phyloP scores from a whole-genome alignment of 2,888 invertebrate genomes.

The Drosophila vallismaia region DNA sequence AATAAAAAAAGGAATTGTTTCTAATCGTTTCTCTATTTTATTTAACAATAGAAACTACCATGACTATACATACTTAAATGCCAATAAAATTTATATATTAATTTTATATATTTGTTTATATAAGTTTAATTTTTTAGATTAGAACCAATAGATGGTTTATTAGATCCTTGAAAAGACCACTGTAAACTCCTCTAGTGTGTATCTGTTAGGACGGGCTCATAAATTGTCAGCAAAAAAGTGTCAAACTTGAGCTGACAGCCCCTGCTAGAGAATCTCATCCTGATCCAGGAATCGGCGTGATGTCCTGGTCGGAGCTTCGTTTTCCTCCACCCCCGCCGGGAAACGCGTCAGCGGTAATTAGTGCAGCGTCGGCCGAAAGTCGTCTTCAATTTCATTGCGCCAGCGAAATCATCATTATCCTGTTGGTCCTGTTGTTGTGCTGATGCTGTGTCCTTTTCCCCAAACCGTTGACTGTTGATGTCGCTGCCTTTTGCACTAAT shows the following conservation, averaged over 20 bases:
- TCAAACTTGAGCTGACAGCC: conserved; percentile 77
- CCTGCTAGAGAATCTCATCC: conserved; percentile 23
- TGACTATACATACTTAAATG: no score
- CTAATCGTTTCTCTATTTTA: no score
- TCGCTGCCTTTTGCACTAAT: conserved; percentile 63
- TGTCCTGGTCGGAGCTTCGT: conserved; percentile 10
- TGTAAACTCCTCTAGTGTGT: conserved; percentile 36
- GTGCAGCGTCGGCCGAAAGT: conserved; percentile 69
- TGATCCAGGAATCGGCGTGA: conserved; percentile 2
- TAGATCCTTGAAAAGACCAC: conserved; percentile 8
- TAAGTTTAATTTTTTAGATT: no score
- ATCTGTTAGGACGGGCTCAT: conserved; percentile 51
- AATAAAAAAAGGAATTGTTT: no score
- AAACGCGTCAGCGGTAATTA: conserved; percentile 70
- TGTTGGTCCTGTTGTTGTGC: conserved; percentile 31
- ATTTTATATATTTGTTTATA: no score
- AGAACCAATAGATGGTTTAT: no score
- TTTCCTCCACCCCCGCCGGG: conserved; percentile 14
- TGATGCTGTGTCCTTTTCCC: conserved; percentile 27
- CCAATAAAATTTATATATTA: no score
- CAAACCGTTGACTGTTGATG: conserved; percentile 30
- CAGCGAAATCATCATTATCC: conserved; percentile 44
- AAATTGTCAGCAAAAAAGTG: conserved; percentile 74
- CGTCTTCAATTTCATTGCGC: conserved; percentile 68
- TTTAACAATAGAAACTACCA: no score